Evolutionary conservation across 2,797 vertebrate species (phyloP).

Genomic region (Gastrophryne carolinensis): DNA sequence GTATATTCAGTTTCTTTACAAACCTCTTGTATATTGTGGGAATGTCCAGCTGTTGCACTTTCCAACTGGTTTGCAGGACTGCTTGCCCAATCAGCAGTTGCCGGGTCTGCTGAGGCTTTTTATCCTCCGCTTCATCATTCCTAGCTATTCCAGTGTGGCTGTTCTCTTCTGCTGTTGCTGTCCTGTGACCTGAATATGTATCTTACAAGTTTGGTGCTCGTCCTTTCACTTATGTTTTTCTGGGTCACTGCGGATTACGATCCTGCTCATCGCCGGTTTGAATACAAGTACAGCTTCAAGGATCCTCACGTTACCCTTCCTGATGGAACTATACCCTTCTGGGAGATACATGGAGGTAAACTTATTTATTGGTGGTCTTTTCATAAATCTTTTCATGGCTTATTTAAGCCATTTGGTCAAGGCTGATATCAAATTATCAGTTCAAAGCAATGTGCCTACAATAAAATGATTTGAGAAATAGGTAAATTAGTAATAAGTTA

Average conservation of each 20-base stretch:
- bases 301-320: slow-evolving; percentile 55
- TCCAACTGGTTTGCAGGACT: neutral
- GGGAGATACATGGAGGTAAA: slow-evolving; percentile 61
- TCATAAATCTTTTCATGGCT: too few species aligned
- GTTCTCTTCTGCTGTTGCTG: neutral
- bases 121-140: neutral
- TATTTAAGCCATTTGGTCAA: too few species aligned
- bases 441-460: too few species aligned
- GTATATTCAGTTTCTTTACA: neutral
- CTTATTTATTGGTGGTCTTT: neutral
- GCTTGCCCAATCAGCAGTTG: slow-evolving; percentile 34
- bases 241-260: neutral
- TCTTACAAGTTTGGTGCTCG: slow-evolving; percentile 9
- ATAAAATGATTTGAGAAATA: too few species aligned
- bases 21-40: neutral
- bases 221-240: slow-evolving; percentile 12
- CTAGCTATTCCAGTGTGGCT: neutral
- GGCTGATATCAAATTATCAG: too few species aligned
- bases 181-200: neutral
- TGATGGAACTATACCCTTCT: slow-evolving; percentile 57
- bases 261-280: slow-evolving; percentile 52
- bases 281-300: slow-evolving; percentile 65
- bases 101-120: slow-evolving; percentile 1
- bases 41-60: slow-evolving; percentile 27
- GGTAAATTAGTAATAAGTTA: too few species aligned